Base-by-base conservation (phyloP, 1,140 invertebrate species). In the Ceratina australensis region DNA sequence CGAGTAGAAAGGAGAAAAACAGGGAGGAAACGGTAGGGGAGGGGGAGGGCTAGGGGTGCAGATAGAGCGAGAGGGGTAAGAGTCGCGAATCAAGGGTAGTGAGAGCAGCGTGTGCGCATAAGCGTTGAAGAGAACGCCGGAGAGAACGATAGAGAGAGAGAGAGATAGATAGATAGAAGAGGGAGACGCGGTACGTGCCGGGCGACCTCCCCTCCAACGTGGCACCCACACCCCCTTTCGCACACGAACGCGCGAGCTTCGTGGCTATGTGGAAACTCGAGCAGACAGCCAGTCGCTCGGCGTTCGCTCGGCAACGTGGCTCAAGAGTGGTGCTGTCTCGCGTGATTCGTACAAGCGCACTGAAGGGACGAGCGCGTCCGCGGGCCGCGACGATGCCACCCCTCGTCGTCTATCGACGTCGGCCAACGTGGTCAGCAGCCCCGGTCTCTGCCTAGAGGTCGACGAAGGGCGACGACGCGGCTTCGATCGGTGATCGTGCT, bases 281-380 rank as follows among this genome's bases (percentile, higher is more conserved):
- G 81, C 86, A 89, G 89, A 89, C 90, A 87, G 86, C 84, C 90
- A 92, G 91, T 92, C 90, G 91, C 87, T 91, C 86, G 90, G 87
- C 90, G 90, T 91, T 90, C 90, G 91, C 88, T 91, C 87, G 88
- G 87, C 90, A 88, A 90, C 86, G 90, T 89, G 80, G 75, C 76
- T 82, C 83, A 83, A 76, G 60, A 82, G 79, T 82, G 72, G 47
- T 61, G 82, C 54, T 67, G 61, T 61, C 61, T 42, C 33, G 33
- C 33, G 28, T 68, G 78, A 83, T 73, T 50, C 72, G 75, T 59
- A 76, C 52, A 75, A 77, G 42, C 56, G 65, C 8, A 74, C 42
- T 49, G 49, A 56, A 50, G 57, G 71, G 80, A 86, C 33, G 75
- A n/a, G 24, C 57, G 85, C 83, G 77, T 84, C 26, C 71, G 22